These are phyloP conservation scores for Lophura nycthemera DNA, from an alignment of 2,113 vertebrate species.

Conservation along the genomic window DNA sequence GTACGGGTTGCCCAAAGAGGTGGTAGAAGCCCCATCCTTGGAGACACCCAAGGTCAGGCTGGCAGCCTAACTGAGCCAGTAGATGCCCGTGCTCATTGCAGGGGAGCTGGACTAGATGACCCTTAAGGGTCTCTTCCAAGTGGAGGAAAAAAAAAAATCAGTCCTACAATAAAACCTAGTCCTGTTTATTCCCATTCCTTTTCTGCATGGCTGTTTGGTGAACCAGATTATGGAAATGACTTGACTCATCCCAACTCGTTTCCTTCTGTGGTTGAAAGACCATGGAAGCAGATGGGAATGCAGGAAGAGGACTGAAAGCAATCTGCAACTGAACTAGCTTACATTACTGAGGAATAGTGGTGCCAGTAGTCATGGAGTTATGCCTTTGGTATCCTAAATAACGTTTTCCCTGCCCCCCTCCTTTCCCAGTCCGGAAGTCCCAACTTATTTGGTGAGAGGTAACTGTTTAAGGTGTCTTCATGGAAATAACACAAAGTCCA, in stretches of 20 bases:
- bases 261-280: neutral
- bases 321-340: neutral
- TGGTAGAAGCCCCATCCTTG: no score
- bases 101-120: no score
- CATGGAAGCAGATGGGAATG: neutral
- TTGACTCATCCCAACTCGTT: neutral
- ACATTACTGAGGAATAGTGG: neutral
- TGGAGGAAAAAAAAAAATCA: neutral
- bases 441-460: neutral
- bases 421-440: neutral
- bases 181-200: neutral
- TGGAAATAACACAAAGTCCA: neutral
- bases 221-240: slow-evolving; percentile 7
- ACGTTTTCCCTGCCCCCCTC: neutral
- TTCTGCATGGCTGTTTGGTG: neutral
- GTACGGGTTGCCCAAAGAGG: no score
- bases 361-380: neutral
- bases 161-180: neutral
- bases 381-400: neutral
- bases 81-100: no score
- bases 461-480: neutral
- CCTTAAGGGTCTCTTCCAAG: no score
- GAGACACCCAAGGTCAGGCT: no score
- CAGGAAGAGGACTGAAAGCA: neutral
- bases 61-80: no score